Base-by-base conservation (phyloP, 1,140 invertebrate genomes). In the Protaetia brevitarsis region DNA sequence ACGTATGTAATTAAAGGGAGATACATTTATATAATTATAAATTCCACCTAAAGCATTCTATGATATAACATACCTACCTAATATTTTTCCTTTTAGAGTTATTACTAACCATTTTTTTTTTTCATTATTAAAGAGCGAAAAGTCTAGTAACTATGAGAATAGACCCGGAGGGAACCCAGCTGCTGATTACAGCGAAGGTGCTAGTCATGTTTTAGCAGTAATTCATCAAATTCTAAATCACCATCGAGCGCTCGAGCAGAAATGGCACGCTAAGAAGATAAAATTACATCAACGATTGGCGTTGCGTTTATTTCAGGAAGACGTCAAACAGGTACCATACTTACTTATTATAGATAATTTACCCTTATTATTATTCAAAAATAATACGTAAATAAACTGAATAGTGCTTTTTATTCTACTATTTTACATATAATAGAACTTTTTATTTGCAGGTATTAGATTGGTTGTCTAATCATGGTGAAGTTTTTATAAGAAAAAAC, bases 381-480 rank as follows among this genome's bases (percentile, higher is more conserved):
- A n/a, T n/a, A n/a, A n/a, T n/a, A n/a, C n/a, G n/a, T n/a, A n/a
- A n/a, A n/a, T n/a, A n/a, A n/a, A n/a, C n/a, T n/a, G n/a, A n/a
- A n/a, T n/a, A n/a, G n/a, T n/a, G n/a, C n/a, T n/a, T n/a, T n/a
- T n/a, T n/a, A n/a, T n/a, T n/a, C n/a, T n/a, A n/a, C n/a, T n/a
- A n/a, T n/a, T n/a, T n/a, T n/a, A n/a, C n/a, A n/a, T n/a, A n/a
- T n/a, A n/a, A n/a, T n/a, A n/a, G n/a, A n/a, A n/a, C n/a, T n/a
- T n/a, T 37, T 34, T 62, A 10, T 3, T 65, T 65, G 7, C 74
- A 93, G 90, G 96, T 99, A 29, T 81, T 99, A 57, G 95, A 98
- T 73, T 99, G 97, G 97, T 78, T 99, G 57, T 91, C 96, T 63
- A 97, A 97, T 76, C 97, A 99, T 77, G 97, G 97, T n/a, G 96